Base-by-base conservation (phyloP, 1,140 invertebrate species). In the Cephus cinctus region DNA sequence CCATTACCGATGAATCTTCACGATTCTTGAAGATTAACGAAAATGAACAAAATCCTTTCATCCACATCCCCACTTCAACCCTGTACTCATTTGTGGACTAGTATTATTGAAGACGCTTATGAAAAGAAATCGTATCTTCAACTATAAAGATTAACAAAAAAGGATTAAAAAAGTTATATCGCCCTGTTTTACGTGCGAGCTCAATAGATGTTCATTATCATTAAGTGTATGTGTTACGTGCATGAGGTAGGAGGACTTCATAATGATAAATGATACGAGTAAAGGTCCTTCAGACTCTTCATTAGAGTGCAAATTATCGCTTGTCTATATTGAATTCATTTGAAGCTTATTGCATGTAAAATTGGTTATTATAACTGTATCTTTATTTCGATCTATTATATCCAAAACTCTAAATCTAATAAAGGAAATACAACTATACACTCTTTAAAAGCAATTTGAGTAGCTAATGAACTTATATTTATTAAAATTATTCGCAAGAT, bases 281-380 rank as follows among this genome's bases (percentile, higher is more conserved):
- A 16, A 27, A 48, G 36, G 34, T 36, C 40, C 49, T 30, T 43
- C 47, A 61, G 54, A 60, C 51, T 61, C 58, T 61, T 54, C 54
- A 44, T 57, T 54, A 6, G 25, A 27, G n/a, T n/a, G 25, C 25
- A n/a, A 8, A 27, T 27, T 27, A 27, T 27, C n/a, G n/a, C 6
- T 27, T 27, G n/a, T 27, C n/a, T 8, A 27, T 27, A 27, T 27
- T 27, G n/a, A 6, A n/a, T 6, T 27, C 25, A 27, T n/a, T n/a
- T n/a, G n/a, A n/a, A n/a, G n/a, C 25, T 8, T 8, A 27, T 6
- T 27, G n/a, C 25, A 27, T 27, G 25, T n/a, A 27, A 8, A 27
- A 27, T 27, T 27, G 25, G 25, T 8, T 8, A 6, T n/a, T 8
- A 27, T 27, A 27, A 6, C n/a, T 27, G 25, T 27, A 27, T 27